phyloP scores from a whole-genome alignment of 2,888 invertebrate species.

The Drosophila pseudotalamancana region DNA sequence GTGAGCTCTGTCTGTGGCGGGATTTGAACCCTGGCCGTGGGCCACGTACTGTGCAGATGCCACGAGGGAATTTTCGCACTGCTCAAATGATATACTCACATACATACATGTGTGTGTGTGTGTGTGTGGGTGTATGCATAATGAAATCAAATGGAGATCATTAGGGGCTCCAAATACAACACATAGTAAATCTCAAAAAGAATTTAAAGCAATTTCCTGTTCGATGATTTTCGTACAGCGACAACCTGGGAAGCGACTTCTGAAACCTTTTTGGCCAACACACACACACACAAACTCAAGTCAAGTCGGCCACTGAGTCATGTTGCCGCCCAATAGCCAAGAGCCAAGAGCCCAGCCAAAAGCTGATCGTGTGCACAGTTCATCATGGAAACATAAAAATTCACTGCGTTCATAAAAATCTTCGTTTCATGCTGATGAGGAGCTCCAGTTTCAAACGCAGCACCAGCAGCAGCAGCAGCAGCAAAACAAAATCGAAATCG shows the following conservation, averaged over 20 bases:
- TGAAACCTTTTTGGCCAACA: conserved; percentile 47
- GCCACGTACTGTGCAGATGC: conserved; percentile 67
- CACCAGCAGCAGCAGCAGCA: conserved; percentile 33
- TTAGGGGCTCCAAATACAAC: conserved; percentile 72
- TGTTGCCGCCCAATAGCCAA: conserved; percentile 67
- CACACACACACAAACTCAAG: conserved; percentile 17
- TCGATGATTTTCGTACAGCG: conserved; percentile 66
- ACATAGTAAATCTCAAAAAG: conserved; percentile 79
- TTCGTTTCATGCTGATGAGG: conserved; percentile 80
- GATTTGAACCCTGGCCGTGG: conserved; percentile 64
- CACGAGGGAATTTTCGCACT: conserved; percentile 33
- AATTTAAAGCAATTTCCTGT: conserved; percentile 81
- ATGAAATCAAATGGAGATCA: conserved; percentile 78
- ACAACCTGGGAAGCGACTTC: conserved; percentile 59
- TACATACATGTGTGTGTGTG: conserved; percentile 3
- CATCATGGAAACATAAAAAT: conserved; percentile 79
- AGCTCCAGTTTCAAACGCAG: conserved; percentile 76
- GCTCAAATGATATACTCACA: conserved; percentile 37
- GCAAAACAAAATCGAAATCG: conserved; percentile 69
- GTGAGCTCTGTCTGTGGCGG: conserved; percentile 21
- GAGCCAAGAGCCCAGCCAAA: conserved; percentile 13
- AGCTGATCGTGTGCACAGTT: conserved; percentile 73
- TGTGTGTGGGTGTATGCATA: conserved; percentile 20
- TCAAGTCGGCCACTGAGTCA: conserved; percentile 50
- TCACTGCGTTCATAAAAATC: conserved; percentile 80